Conservation (phyloP, 2,113 vertebrate genomes). For the Drymodes brunneopygia region DNA sequence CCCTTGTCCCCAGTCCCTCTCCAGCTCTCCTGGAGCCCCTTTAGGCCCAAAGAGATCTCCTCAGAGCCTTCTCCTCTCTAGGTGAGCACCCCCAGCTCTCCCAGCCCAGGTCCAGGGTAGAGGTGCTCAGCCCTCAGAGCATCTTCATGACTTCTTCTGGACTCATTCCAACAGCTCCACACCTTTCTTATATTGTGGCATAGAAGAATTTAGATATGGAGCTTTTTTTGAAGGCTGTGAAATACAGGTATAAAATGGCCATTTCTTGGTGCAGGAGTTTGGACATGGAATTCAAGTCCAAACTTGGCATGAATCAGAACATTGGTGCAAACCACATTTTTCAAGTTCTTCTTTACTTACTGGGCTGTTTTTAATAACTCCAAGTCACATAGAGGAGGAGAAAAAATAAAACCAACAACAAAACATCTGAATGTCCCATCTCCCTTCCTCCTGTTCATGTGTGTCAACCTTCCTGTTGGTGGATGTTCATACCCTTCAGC, state of each 20-base stretch:
- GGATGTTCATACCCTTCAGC: fast-evolving
- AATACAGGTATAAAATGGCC: neutral
- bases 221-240: neutral
- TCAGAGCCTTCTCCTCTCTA: neutral
- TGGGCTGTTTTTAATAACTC: neutral
- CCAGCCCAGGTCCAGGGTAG: neutral
- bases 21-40: neutral
- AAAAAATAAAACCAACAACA: too few species aligned
- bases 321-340: neutral
- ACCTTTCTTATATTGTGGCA: neutral
- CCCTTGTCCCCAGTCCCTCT: neutral
- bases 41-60: fast-evolving
- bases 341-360: neutral
- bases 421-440: neutral
- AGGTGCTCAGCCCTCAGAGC: fast-evolving
- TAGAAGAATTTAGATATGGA: neutral
- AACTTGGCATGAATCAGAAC: neutral
- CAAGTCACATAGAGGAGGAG: neutral
- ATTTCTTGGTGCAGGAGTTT: neutral
- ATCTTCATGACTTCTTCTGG: neutral
- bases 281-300: neutral
- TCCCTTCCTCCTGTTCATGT: neutral
- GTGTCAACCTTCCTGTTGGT: neutral
- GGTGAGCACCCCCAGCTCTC: neutral
- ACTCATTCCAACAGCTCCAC: neutral